Conservation (phyloP, 2,888 invertebrate species). For the Elmis aenea region DNA sequence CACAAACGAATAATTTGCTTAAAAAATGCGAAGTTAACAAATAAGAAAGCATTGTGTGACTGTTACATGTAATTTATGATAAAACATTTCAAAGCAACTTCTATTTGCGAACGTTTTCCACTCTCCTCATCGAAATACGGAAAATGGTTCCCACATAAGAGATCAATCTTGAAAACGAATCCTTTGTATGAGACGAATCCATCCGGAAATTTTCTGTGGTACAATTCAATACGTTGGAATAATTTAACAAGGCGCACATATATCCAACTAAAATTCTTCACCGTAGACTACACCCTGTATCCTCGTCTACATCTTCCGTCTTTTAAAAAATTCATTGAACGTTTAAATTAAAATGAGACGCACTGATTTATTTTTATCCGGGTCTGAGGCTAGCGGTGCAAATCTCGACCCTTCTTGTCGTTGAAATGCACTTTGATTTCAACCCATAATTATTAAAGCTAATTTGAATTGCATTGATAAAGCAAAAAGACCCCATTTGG, state of each 20-base stretch:
- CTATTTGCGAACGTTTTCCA: conserved; percentile 16
- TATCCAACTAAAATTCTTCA: conserved; percentile 11
- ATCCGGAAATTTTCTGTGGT: conserved; percentile 29
- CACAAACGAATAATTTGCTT: no score
- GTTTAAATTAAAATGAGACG: conserved; percentile 12
- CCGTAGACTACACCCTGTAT: conserved; percentile 8
- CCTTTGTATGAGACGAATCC: conserved; percentile 26
- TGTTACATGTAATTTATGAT: background rate
- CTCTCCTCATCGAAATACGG: conserved; percentile 16
- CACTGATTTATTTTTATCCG: conserved; percentile 7
- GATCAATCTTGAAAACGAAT: conserved; percentile 26
- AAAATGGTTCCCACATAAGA: conserved; percentile 23
- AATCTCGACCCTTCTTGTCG: conserved; percentile 6
- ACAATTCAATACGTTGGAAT: conserved; percentile 35
- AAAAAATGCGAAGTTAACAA: no score
- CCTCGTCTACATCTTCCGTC: conserved; percentile 7
- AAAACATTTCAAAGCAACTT: conserved; percentile 14
- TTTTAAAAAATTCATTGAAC: conserved; percentile 15
- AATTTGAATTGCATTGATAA: no score
- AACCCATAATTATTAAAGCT: conserved; percentile 13
- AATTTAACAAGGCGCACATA: conserved; percentile 34
- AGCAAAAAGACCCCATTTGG: no score
- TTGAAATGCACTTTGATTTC: conserved; percentile 15
- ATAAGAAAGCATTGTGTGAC: no score
- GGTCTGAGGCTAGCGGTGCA: conserved; percentile 1